phyloP scores from a whole-genome alignment of 37 sponge, comb jelly and placozoan species.

The Beroe forskalii region DNA sequence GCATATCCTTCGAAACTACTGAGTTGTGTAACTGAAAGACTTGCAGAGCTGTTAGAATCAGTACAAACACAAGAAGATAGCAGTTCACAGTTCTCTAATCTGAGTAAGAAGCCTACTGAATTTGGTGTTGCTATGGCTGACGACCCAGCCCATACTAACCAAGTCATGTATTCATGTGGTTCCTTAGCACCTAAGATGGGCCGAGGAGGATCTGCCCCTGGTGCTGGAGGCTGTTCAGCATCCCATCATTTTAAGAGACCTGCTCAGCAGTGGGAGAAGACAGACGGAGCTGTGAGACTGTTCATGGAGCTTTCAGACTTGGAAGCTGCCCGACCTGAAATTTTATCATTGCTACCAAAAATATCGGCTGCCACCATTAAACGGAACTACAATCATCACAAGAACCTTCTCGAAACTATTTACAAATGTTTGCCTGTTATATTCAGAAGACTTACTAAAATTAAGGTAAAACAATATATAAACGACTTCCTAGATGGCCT shows the following conservation, averaged over 20 bases:
- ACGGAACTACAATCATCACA: constrained; percentile 82
- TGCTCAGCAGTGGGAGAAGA: constrained; percentile 91
- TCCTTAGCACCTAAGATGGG: constrained; percentile 92
- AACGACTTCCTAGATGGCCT: constrained; percentile 65
- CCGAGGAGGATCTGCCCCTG: constrained; percentile 68
- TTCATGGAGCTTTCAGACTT: constrained; percentile 74
- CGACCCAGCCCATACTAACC: constrained; percentile 20
- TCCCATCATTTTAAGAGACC: constrained; percentile 75
- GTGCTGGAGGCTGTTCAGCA: constrained; percentile 74
- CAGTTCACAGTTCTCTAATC: constrained; percentile 68
- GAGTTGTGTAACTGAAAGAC: not conserved
- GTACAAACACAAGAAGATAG: constrained; percentile 67
- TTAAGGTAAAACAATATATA: constrained; percentile 46
- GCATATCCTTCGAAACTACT: constrained; percentile 71
- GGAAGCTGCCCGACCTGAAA: not conserved
- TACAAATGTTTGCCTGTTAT: constrained; percentile 70
- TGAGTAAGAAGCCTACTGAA: constrained; percentile 72
- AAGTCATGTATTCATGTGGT: constrained; percentile 94
- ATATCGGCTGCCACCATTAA: constrained; percentile 70
- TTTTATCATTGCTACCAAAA: constrained; percentile 70
- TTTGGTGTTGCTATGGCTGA: constrained; percentile 83
- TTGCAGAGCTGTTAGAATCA: constrained; percentile 69
- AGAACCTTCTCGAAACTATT: constrained; percentile 73
- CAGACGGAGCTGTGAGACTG: constrained; percentile 77
- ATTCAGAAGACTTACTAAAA: constrained; percentile 62